phyloP scores from a whole-genome alignment of 2,888 invertebrate genomes.

The Xestia ashworthii region DNA sequence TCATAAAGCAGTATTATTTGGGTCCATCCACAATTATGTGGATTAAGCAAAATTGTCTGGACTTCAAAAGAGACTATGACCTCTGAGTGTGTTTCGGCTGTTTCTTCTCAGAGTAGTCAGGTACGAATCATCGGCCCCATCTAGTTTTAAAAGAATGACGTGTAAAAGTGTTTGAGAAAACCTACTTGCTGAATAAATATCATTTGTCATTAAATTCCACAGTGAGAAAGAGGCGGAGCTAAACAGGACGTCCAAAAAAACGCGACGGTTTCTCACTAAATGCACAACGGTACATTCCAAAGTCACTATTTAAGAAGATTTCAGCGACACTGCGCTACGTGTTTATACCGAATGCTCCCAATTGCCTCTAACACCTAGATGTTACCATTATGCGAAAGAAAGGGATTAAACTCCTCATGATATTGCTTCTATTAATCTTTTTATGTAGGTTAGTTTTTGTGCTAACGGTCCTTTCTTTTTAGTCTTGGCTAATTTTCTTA shows the following conservation, averaged over 20 bases:
- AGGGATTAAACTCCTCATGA: slow-evolving; percentile 41
- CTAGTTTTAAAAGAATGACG: too few relatives aligned
- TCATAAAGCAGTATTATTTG: too few relatives aligned
- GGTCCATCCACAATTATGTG: too few relatives aligned
- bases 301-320: slow-evolving; percentile 64
- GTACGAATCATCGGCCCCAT: too few relatives aligned
- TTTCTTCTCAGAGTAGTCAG: too few relatives aligned
- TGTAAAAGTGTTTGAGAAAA: too few relatives aligned
- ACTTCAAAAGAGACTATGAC: too few relatives aligned
- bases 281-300: slow-evolving; percentile 28
- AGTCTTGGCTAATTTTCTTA: neutral
- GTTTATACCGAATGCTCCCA: slow-evolving; percentile 53
- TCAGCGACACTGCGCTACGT: slow-evolving; percentile 50
- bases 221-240: neutral
- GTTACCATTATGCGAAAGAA: slow-evolving; percentile 55
- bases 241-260: neutral
- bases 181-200: too few relatives aligned
- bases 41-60: too few relatives aligned
- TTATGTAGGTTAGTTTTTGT: slow-evolving; percentile 19
- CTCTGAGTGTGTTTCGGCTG: too few relatives aligned
- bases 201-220: neutral
- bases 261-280: neutral
- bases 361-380: slow-evolving; percentile 55
- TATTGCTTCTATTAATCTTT: slow-evolving; percentile 37
- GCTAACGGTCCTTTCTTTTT: neutral